Evolutionary conservation across 2,797 vertebrate species (phyloP).

Genomic region (Acrocephalus scirpaceus): DNA sequence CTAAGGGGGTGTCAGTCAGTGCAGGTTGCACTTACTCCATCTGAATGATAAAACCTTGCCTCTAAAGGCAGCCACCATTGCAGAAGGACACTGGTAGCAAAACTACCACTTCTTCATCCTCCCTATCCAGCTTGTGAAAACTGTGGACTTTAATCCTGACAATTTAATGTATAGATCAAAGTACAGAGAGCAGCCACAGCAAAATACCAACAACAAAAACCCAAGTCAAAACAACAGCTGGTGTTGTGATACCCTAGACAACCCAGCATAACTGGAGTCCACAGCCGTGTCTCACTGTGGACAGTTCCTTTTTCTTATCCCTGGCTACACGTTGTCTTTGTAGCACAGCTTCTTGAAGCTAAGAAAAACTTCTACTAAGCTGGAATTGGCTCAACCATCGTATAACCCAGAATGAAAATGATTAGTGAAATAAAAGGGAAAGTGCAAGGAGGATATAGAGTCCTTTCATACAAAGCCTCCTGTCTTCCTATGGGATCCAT

Average conservation of each 20-base stretch:
- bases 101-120: background rate
- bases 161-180: background rate
- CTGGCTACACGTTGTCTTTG: background rate
- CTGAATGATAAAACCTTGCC: background rate
- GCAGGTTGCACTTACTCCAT: background rate
- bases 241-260: background rate
- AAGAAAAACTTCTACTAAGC: slow-evolving; percentile 18
- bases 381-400: background rate
- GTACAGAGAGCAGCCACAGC: background rate
- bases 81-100: background rate
- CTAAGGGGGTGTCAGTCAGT: background rate
- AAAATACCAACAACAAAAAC: background rate
- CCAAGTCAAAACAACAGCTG: background rate
- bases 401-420: background rate
- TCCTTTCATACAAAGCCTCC: background rate
- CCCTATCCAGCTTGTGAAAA: background rate
- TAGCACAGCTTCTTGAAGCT: background rate
- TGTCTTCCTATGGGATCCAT: background rate
- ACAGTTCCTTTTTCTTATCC: background rate
- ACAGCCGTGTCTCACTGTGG: rapidly evolving
- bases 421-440: slow-evolving; percentile 20
- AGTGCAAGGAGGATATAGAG: background rate
- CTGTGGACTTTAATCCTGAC: background rate
- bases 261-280: rapidly evolving
- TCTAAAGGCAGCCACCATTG: background rate